Evolutionary conservation across 2,113 vertebrate species (phyloP), one percentile per base, ranked within the genome.

Genomic region (Vicugna pacos): DNA sequence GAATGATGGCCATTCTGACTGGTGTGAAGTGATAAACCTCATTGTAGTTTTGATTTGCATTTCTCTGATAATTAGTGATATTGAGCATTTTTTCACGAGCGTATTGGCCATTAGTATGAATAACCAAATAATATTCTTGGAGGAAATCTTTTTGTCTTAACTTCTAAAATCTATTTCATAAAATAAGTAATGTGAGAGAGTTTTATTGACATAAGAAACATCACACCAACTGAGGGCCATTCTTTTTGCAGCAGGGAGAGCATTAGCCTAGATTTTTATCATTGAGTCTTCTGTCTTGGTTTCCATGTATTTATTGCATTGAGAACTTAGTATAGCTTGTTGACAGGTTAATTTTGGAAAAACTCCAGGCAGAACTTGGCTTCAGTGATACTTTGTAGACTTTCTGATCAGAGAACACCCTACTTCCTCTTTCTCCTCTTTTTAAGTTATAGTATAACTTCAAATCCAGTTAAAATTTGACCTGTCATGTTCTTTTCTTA

Each of bases 401-500:
- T 67, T 94, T 79, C 54, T 79, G 15, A 42, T 67, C 73, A 67
- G 62, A 81, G 65, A 75, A 35, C 15, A 48, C 6, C 9, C 28
- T 32, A 4, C 24, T 80, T 35, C 26, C 28, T 88, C 48, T 76
- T 94, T 48, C 12, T 67, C 38, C 35, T 92, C 62, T 58, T 26
- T 26, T 3, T 0, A 85, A 48, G 86, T 64, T 80, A 79, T 19
- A 35, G 22, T 20, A 2, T 89, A 77, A 62, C 35, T 19, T 95
- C 16, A 89, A 70, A 8, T 85, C 46, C 24, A 42, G 19, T 72
- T 75, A 73, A 84, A 75, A 38, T 54, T 69, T 73, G 62, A 73
- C 50, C 72, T 52, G 19, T 69, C 26, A 67, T 64, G 83, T 52
- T 69, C 32, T 91, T 88, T 95, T 69, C 48, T 95, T 86, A 73